Base-by-base conservation (phyloP, 2,888 invertebrate genomes). In the Plagiodera versicolora region DNA sequence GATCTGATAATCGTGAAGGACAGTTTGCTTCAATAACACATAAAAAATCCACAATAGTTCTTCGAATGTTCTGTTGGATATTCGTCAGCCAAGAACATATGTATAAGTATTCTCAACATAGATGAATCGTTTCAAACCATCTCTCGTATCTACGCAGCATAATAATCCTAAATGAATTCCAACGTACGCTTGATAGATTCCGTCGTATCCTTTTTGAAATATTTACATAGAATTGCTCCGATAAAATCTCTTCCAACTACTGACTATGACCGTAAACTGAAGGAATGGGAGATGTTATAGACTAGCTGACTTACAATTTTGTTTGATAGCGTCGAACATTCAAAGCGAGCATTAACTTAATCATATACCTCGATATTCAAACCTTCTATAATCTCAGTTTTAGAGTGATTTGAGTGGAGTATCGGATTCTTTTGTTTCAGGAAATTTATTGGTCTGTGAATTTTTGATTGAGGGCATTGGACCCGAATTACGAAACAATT, bases 281-380 rank as follows among this genome's bases (percentile, higher is more conserved):
- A 53, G 24, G 45, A 53, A 39, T 9, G 35, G 10, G 53, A 53
- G 39, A 39, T 39, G 39, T n/a, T n/a, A n/a, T 39, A 39, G 39
- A 39, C 39, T 39, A 39, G 44, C 53, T 53, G 53, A 44, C 19
- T 62, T 56, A 62, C 54, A 58, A 61, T 58, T 62, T 58, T 24
- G 56, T 20, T 48, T 44, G 51, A 62, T 44, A 53, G 55, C 58
- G 55, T 58, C 47, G 51, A 51, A 50, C 58, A 61, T 61, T 61
- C 55, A 45, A 61, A 50, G 46, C 58, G 55, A 51, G 56, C 62
- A 58, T 62, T 62, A 58, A 39, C 28, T 50, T 62, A 62, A 62
- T 62, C 39, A 62, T 55, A 62, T 51, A 58, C 49, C 44, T 46
- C 35, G 14, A 17, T 51, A 62, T 35, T 24, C 55, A 54, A 57